These are phyloP conservation scores for Drosophila kikkawai DNA, from an alignment of 1,140 invertebrate species.

Conservation along the genomic window DNA sequence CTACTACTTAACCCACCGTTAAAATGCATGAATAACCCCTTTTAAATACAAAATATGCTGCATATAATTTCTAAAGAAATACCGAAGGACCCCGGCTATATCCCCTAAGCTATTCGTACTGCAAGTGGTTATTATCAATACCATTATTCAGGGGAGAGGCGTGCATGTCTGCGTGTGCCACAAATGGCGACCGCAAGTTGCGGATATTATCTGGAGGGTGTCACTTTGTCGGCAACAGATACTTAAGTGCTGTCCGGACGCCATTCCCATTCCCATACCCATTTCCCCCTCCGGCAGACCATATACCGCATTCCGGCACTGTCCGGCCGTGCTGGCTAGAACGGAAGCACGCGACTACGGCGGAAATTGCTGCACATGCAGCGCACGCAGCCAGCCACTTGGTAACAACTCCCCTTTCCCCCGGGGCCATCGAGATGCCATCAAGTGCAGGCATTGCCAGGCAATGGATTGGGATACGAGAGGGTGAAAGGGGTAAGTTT, in stretches of 20 bases:
- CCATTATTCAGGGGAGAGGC: constrained; percentile 23
- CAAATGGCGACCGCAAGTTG: constrained; percentile 52
- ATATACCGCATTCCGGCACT: constrained; percentile 22
- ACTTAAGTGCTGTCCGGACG: constrained; percentile 68
- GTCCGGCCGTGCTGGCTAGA: constrained; percentile 41
- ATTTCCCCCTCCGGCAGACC: constrained; percentile 5
- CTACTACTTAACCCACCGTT: accelerated
- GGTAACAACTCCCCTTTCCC: not conserved
- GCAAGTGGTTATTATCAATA: constrained; percentile 48
- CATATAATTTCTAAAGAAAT: not conserved
- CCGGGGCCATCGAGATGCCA: constrained; percentile 27
- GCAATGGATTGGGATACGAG: constrained; percentile 25
- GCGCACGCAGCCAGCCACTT: constrained; percentile 64
- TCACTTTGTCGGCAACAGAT: constrained; percentile 69
- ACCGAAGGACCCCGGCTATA: not conserved
- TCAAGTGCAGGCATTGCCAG: constrained; percentile 36
- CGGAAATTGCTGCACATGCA: constrained; percentile 80
- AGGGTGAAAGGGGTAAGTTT: not conserved
- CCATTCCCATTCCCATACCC: constrained; percentile 17
- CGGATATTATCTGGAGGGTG: constrained; percentile 74
- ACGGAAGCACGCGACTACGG: constrained; percentile 74
- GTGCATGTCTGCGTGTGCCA: constrained; percentile 11
- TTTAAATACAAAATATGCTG: not conserved
- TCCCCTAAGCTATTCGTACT: not conserved
- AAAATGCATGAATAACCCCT: not conserved